A percentile compares a stretch with the other conserved stretches of the same genome.
Conservation (phyloP, 2,888 invertebrate genomes). For the Epiblema foenella region DNA sequence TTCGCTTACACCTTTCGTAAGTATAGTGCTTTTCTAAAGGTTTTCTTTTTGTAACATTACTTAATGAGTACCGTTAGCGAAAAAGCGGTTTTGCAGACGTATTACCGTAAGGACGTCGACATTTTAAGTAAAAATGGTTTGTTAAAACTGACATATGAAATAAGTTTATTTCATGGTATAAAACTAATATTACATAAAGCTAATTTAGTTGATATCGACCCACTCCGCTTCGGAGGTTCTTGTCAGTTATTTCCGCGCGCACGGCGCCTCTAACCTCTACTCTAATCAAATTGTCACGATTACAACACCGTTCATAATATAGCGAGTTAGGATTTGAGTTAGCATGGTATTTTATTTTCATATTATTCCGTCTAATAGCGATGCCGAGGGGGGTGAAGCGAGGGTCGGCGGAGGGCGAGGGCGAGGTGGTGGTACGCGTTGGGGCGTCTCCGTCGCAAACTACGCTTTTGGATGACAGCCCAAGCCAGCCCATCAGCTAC, state of each 20-base stretch:
- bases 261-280: slow-evolving; percentile 83
- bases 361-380: slow-evolving; percentile 60
- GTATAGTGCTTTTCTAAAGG: slow-evolving; percentile 64
- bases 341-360: slow-evolving; percentile 54
- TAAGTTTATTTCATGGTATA: slow-evolving; percentile 44
- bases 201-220: slow-evolving; percentile 73
- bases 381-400: slow-evolving; percentile 87
- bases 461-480: slow-evolving; percentile 81
- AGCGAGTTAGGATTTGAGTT: slow-evolving; percentile 22
- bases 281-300: slow-evolving; percentile 79
- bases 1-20: slow-evolving; percentile 84
- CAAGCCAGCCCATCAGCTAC: slow-evolving; percentile 86
- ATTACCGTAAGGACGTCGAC: slow-evolving; percentile 75
- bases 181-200: slow-evolving; percentile 57
- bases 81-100: slow-evolving; percentile 68
- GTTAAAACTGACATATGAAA: slow-evolving; percentile 71
- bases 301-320: slow-evolving; percentile 49
- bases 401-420: slow-evolving; percentile 83
- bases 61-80: slow-evolving; percentile 35
- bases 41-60: slow-evolving; percentile 1
- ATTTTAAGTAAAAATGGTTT: slow-evolving; percentile 75
- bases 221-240: slow-evolving; percentile 77
- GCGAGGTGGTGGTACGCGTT: slow-evolving; percentile 79
- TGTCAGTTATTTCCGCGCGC: slow-evolving; percentile 79
- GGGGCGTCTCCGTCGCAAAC: slow-evolving; percentile 84